Evolutionary conservation across 1,140 invertebrate genomes (phyloP), one percentile per base, ranked within the genome.

Genomic region (Cryptotermes secundus): DNA sequence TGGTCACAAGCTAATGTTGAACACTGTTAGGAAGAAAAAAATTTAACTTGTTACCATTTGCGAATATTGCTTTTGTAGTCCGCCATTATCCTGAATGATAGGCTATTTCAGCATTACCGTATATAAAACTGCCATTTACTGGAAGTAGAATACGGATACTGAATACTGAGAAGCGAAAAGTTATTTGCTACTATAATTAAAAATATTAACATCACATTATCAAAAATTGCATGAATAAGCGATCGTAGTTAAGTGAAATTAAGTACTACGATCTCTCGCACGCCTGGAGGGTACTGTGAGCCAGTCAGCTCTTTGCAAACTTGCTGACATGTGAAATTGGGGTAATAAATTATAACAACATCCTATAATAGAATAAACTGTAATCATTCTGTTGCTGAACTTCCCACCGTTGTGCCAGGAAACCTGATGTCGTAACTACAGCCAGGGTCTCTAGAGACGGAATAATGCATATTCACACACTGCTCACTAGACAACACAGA

Each of bases 361-460:
- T 72, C 26, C 59, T 72, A 72, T 72, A 72, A 72, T 72, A 72
- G 31, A 72, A 72, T 72, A 72, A 72, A 72, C 26, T 72, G n/a
- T 72, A 72, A 72, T 72, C 59, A 31, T n/a, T 31, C 26, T 72
- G 59, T 72, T n/a, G 59, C 14, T 31, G 6, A 72, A 31, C 59
- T n/a, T 72, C 59, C 59, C 59, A n/a, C 59, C 31, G 59, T 72
- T n/a, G 3, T 72, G 6, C 26, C 59, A 31, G 26, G 26, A 31
- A 72, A 12, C n/a, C 22, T 22, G 45, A 49, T 49, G 45, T 0
- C 16, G 19, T 49, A 49, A 7, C 45, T 49, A 49, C 14, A 1
- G 3, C 0, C 45, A 19, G 45, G 16, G 45, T 19, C 45, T n/a
- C 14, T 49, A 49, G 45, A 1, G 22, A n/a, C n/a, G n/a, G n/a